These are phyloP conservation scores for Drosophila prolongata DNA, from an alignment of 2,888 invertebrate genomes.

Conservation along the genomic window DNA sequence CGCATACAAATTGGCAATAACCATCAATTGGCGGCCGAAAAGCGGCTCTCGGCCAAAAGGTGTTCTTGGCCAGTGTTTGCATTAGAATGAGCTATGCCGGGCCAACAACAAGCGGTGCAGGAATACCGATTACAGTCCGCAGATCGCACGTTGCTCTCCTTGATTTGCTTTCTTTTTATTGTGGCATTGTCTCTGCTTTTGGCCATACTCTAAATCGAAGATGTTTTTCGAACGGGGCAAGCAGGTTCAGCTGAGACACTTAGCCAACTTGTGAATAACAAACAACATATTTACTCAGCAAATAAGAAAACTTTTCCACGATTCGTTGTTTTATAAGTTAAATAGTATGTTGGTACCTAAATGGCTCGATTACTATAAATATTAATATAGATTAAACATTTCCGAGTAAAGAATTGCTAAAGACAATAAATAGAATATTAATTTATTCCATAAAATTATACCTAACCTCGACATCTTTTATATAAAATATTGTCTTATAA, in stretches of 20 bases:
- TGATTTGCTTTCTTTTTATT: slow-evolving; percentile 59
- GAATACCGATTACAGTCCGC: slow-evolving; percentile 71
- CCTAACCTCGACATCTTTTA: too few species aligned
- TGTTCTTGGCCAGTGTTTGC: slow-evolving; percentile 55
- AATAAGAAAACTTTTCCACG: not conserved
- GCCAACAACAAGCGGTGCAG: slow-evolving; percentile 18
- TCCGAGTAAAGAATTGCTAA: too few species aligned
- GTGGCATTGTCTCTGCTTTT: slow-evolving; percentile 34
- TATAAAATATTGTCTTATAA: too few species aligned
- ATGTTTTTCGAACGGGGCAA: not conserved
- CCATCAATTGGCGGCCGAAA: slow-evolving; percentile 72
- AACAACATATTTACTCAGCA: not conserved
- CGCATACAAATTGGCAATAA: slow-evolving; percentile 78
- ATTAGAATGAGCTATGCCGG: slow-evolving; percentile 74
- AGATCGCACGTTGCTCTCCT: slow-evolving; percentile 49
- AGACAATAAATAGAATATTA: too few species aligned
- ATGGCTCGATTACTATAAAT: not conserved
- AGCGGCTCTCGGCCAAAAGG: slow-evolving; percentile 53
- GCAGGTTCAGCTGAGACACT: not conserved
- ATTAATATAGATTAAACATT: not conserved
- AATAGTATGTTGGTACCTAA: not conserved
- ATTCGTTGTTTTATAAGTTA: not conserved
- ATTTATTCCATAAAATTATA: too few species aligned
- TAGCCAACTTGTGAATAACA: not conserved
- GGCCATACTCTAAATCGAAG: slow-evolving; percentile 19